Conservation (phyloP, 2,113 vertebrate genomes). For the Nettapus auritus region DNA sequence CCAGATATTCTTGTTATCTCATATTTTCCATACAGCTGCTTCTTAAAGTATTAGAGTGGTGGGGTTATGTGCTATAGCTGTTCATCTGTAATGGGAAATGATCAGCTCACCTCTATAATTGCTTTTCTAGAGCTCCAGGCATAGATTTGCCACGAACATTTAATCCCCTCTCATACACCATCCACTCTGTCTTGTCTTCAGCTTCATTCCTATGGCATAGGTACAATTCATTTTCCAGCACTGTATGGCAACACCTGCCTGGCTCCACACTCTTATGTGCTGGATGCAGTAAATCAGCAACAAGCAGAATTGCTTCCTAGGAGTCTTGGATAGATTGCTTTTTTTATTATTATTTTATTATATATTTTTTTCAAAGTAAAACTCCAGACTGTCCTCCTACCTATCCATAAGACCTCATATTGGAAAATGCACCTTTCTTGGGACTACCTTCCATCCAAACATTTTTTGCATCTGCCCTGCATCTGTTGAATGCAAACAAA, state of each 20-base stretch:
- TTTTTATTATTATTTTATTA: neutral
- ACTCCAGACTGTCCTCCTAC: neutral
- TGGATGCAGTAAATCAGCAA: conserved; percentile 19
- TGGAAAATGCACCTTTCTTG: neutral
- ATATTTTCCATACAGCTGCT: conserved; percentile 23
- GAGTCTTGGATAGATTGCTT: neutral
- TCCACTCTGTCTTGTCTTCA: conserved; percentile 6
- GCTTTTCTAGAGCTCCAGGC: conserved; percentile 55
- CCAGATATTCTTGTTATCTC: conserved; percentile 29
- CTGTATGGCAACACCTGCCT: neutral
- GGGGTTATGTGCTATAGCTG: conserved; percentile 1
- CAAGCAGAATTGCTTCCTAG: neutral
- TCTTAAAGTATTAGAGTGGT: conserved; percentile 34
- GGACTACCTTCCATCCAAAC: neutral
- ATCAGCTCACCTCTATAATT: conserved; percentile 52
- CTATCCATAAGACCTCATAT: neutral
- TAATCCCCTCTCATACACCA: conserved; percentile 28
- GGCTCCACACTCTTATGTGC: neutral
- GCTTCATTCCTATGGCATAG: neutral
- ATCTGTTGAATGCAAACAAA: neutral
- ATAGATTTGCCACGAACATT: conserved; percentile 33
- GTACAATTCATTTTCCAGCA: neutral
- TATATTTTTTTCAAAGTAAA: neutral
- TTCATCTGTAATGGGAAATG: conserved; percentile 24
- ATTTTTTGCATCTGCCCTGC: neutral